phyloP scores from a whole-genome alignment of 2,888 invertebrate genomes.

The Xanthorhoe spadicearia region DNA sequence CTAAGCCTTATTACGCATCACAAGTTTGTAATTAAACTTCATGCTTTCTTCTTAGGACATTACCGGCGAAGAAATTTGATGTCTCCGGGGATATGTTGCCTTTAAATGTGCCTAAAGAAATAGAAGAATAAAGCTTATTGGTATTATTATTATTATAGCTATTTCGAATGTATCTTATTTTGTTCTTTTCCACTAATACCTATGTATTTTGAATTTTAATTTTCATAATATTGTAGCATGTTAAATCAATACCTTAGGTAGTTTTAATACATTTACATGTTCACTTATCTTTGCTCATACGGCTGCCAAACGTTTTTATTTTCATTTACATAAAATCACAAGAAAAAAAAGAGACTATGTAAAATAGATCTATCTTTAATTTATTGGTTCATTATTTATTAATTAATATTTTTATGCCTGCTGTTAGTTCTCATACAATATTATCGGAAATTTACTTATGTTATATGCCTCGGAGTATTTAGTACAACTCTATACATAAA shows the following conservation, averaged over 20 bases:
- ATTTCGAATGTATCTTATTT: neutral
- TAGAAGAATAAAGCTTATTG: constrained; percentile 6
- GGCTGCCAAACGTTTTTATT: too few species aligned
- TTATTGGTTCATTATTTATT: too few species aligned
- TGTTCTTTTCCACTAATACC: neutral
- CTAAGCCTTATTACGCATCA: neutral
- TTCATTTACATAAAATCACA: too few species aligned
- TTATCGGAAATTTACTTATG: neutral
- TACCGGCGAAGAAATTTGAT: constrained; percentile 13
- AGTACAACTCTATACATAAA: neutral
- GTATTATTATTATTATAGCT: constrained; percentile 5
- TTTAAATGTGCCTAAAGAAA: constrained; percentile 9
- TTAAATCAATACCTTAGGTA: too few species aligned
- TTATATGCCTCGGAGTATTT: neutral
- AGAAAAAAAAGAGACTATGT: too few species aligned
- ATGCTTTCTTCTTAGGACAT: constrained; percentile 13
- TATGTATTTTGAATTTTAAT: neutral
- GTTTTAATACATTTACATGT: too few species aligned
- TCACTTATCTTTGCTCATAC: too few species aligned
- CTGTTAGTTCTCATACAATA: neutral
- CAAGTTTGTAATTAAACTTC: neutral
- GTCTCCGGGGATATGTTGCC: constrained; percentile 6
- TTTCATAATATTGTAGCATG: neutral
- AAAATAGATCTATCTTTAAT: too few species aligned
- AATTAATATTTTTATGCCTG: neutral